phyloP scores from a whole-genome alignment of 2,113 vertebrate genomes.

The Microtus pennsylvanicus region DNA sequence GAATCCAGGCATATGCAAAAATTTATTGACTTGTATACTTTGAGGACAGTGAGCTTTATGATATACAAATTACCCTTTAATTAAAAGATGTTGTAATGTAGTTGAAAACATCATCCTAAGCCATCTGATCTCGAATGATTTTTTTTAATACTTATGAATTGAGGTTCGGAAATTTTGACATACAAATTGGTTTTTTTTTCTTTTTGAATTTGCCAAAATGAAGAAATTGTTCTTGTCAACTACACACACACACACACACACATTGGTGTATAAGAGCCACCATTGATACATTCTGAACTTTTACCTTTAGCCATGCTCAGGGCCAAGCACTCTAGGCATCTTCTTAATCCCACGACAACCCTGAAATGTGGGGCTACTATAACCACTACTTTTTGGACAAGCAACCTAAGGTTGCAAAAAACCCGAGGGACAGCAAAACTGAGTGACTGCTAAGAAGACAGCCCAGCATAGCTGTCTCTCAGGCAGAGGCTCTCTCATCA shows the following conservation, averaged over 20 bases:
- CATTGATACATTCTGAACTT: not conserved
- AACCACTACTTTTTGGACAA: not conserved
- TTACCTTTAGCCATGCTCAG: not conserved
- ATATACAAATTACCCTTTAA: conserved; percentile 19
- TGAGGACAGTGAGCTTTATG: not conserved
- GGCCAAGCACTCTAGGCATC: not conserved
- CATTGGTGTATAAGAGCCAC: not conserved
- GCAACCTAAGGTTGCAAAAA: not conserved
- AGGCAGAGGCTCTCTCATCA: not conserved
- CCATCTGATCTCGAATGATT: conserved; percentile 1
- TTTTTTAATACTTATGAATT: conserved; percentile 1
- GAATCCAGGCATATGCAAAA: conserved; percentile 26
- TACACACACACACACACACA: no score
- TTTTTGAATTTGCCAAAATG: no score
- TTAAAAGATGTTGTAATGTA: conserved; percentile 26
- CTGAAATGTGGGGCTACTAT: not conserved
- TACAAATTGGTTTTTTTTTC: not conserved
- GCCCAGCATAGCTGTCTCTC: not conserved
- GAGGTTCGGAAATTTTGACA: not conserved
- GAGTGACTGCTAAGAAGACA: not conserved
- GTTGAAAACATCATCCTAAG: not conserved
- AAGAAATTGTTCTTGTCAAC: not conserved
- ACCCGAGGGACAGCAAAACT: not conserved
- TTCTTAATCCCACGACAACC: not conserved
- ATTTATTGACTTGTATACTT: not conserved